phyloP scores from a whole-genome alignment of 1,140 invertebrate species.

The Temnothorax longispinosus region DNA sequence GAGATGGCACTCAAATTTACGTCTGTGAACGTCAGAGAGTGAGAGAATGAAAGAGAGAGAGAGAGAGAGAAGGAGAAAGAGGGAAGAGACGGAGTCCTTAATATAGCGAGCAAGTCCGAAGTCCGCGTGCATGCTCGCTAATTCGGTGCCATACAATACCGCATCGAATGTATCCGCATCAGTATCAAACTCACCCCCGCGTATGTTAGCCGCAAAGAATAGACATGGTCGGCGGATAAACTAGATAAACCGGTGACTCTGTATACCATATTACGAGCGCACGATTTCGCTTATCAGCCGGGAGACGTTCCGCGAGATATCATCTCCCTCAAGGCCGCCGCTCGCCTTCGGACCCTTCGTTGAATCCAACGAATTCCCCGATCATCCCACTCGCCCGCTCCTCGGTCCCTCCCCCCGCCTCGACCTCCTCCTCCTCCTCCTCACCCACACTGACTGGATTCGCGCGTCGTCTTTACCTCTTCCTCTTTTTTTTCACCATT shows the following conservation, averaged over 20 bases:
- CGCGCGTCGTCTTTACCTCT: constrained; percentile 46
- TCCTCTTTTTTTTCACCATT: constrained; percentile 48
- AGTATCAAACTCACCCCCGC: constrained; percentile 43
- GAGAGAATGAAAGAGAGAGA: background rate
- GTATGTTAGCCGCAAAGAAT: constrained; percentile 67
- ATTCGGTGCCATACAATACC: constrained; percentile 62
- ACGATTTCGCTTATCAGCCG: constrained; percentile 69
- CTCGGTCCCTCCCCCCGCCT: background rate
- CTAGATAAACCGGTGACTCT: constrained; percentile 64
- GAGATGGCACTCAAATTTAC: constrained; percentile 53
- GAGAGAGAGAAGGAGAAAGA: background rate
- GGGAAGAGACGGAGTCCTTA: constrained; percentile 25
- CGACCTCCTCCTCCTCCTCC: background rate
- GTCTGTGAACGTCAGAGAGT: background rate
- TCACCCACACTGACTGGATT: constrained; percentile 11
- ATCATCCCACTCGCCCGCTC: constrained; percentile 2
- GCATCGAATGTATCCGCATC: constrained; percentile 54
- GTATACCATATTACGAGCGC: constrained; percentile 58
- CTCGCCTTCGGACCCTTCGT: constrained; percentile 41
- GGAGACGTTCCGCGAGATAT: constrained; percentile 63
- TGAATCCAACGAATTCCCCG: constrained; percentile 54
- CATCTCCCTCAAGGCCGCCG: constrained; percentile 62
- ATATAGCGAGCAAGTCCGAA: constrained; percentile 41
- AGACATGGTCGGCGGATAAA: constrained; percentile 62
- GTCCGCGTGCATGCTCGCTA: constrained; percentile 51